Base-by-base conservation (phyloP, 2,113 vertebrate genomes). In the Eulemur rufifrons region DNA sequence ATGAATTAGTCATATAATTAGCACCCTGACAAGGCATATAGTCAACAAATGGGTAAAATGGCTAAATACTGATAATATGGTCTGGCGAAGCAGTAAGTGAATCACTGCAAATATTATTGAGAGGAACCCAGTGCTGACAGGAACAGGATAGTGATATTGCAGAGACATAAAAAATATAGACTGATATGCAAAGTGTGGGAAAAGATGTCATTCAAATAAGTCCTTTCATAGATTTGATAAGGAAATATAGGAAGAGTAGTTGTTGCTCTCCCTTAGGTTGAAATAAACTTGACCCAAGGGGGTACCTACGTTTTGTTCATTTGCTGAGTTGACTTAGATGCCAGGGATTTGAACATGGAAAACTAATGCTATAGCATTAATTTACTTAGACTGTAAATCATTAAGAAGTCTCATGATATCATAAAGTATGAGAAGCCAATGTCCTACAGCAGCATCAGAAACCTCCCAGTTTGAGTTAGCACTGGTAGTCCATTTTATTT, bases 401-500 rank as follows among this genome's bases (percentile, higher is more conserved):
- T 95, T 88, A 92, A 18, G 27, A 42, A 89, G 94, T 94, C 86
- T 96, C 80, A 64, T 89, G 86, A 82, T 98, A 17, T 34, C 74
- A 95, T 94, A 96, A 96, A 42, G 96, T 23, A 12, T 83, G 45
- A 95, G 94, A 88, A 89, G 37, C 56, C 87, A 96, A 34, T 56
- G 15, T 85, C 97, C 68, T 83, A 13, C 34, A 47, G 37, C 93
- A 97, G 85, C 80, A 89, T 74, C 21, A 3, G 71, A 86, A 81
- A 88, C 80, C 39, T 95, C 85, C 45, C 27, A 83, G 47, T 90
- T 86, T 97, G 96, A 81, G 52, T 89, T 87, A 93, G 32, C 37
- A 37, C 82, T 98, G 64, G 84, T 97, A 98, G 96, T 91, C 95
- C 29, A 10, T 95, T 98, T 97, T 97, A 91, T 97, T 97, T 94